phyloP scores from a whole-genome alignment of 2,113 vertebrate genomes.

The Phycodurus eques region DNA sequence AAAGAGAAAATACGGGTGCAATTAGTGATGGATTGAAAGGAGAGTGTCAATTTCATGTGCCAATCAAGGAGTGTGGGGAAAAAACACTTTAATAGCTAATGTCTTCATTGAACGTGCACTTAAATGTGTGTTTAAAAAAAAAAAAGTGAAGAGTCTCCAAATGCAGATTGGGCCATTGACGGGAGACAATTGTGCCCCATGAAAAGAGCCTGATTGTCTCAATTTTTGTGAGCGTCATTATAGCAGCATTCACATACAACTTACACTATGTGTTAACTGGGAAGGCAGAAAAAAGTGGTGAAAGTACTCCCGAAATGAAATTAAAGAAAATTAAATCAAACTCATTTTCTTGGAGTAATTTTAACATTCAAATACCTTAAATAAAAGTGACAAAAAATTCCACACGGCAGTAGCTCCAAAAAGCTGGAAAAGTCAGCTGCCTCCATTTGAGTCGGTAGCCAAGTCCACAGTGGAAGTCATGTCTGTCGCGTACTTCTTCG shows the following conservation, averaged over 20 bases:
- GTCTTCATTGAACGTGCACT: constrained; percentile 68
- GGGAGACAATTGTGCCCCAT: constrained; percentile 71
- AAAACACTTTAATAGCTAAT: constrained; percentile 85
- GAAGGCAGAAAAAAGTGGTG: not conserved
- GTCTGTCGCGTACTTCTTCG: too few species aligned
- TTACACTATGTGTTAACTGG: constrained; percentile 32
- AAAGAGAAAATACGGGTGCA: constrained; percentile 85
- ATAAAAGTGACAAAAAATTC: too few species aligned
- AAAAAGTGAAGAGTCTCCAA: constrained; percentile 73
- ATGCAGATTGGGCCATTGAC: constrained; percentile 74
- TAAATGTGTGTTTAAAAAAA: constrained; percentile 7
- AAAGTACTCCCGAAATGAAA: not conserved
- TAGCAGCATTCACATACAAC: constrained; percentile 69
- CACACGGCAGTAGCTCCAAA: too few species aligned
- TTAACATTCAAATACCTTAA: too few species aligned
- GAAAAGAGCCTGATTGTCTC: constrained; percentile 74
- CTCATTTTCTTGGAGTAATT: too few species aligned
- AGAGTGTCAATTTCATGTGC: constrained; percentile 92
- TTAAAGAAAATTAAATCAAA: too few species aligned
- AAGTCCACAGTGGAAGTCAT: too few species aligned
- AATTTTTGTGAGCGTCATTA: constrained; percentile 68
- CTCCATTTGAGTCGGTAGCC: too few species aligned
- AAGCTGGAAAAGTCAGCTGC: too few species aligned
- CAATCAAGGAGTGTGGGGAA: constrained; percentile 79
- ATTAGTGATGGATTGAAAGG: constrained; percentile 92